phyloP scores from a whole-genome alignment of 2,888 invertebrate genomes.

The Phalera bucephala region DNA sequence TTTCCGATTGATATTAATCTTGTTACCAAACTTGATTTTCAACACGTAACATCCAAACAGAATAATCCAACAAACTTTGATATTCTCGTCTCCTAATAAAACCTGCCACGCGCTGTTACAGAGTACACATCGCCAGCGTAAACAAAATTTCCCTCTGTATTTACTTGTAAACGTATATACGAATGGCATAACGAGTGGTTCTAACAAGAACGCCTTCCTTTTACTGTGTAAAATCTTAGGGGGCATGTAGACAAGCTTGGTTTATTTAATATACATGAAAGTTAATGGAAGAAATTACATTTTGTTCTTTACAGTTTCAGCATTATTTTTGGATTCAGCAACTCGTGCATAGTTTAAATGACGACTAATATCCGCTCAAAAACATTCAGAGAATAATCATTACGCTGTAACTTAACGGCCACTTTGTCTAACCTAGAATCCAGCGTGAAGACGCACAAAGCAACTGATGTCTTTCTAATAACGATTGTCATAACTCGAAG shows the following conservation, averaged over 20 bases:
- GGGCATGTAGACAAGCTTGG: not conserved
- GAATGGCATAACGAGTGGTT: slow-evolving; percentile 25
- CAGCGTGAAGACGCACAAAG: too few relatives aligned
- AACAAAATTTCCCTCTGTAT: slow-evolving; percentile 29
- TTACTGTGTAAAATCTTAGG: slow-evolving; percentile 34
- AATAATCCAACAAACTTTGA: slow-evolving; percentile 2
- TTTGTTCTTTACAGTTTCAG: too few relatives aligned
- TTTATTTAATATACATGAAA: too few relatives aligned
- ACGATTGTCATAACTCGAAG: too few relatives aligned
- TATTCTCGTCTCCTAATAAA: slow-evolving; percentile 14
- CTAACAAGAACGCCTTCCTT: slow-evolving; percentile 33
- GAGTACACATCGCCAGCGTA: slow-evolving; percentile 22
- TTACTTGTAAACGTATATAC: slow-evolving; percentile 24
- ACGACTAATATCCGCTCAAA: too few relatives aligned
- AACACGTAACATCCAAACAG: not conserved
- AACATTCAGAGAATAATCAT: too few relatives aligned
- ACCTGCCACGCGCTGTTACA: slow-evolving; percentile 13
- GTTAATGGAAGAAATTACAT: too few relatives aligned
- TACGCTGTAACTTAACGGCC: too few relatives aligned
- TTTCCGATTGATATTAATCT: not conserved
- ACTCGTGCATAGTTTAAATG: too few relatives aligned
- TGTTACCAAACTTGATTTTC: not conserved
- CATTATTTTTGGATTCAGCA: too few relatives aligned
- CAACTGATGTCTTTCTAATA: too few relatives aligned
- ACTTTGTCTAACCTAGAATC: too few relatives aligned